phyloP scores from a whole-genome alignment of 2,113 vertebrate species.

The Struthio camelus region DNA sequence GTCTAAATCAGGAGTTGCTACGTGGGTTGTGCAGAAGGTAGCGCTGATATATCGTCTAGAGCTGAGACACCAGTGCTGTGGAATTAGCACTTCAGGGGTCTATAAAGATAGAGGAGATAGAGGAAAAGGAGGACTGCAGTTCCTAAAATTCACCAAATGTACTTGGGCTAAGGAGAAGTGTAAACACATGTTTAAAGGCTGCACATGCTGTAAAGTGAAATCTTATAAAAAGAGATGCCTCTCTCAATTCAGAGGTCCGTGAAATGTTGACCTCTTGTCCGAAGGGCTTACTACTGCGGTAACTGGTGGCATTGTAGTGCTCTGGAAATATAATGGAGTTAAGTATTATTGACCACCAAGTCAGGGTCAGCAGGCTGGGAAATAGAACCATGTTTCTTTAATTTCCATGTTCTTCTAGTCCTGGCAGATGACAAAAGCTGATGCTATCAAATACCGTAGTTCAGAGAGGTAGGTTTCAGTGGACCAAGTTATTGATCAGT shows the following conservation, averaged over 20 bases:
- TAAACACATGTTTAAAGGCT: background rate
- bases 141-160: background rate
- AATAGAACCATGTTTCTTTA: background rate
- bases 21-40: too few species aligned
- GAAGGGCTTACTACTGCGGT: background rate
- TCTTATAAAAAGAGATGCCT: background rate
- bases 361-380: background rate
- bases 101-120: background rate
- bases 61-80: background rate
- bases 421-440: background rate
- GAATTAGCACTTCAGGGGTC: background rate
- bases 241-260: background rate
- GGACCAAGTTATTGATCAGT: accelerated
- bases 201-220: background rate
- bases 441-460: background rate
- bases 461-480: background rate
- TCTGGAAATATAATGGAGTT: too few species aligned
- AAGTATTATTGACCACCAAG: background rate
- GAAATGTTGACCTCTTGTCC: background rate
- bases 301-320: background rate
- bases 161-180: background rate
- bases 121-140: background rate
- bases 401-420: background rate
- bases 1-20: background rate
- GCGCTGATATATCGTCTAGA: background rate